Conservation (phyloP, 2,113 vertebrate species). For the Puffinus mauretanicus region DNA sequence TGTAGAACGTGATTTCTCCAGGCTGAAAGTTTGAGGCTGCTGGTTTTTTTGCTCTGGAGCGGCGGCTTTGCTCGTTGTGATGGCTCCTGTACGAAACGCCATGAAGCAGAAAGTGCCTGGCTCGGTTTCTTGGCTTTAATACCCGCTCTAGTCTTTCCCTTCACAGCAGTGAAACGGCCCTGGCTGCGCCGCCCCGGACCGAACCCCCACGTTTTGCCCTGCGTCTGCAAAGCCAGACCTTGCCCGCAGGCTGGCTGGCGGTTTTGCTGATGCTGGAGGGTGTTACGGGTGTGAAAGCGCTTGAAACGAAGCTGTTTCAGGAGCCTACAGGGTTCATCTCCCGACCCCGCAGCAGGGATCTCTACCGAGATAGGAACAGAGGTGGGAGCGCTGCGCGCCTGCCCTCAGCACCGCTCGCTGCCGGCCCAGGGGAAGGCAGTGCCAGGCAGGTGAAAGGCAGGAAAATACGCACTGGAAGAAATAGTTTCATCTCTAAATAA, state of each 20-base stretch:
- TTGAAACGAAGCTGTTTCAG: not conserved
- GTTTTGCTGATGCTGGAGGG: not conserved
- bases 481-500: not conserved
- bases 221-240: not conserved
- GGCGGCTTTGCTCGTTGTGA: not conserved
- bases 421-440: not conserved
- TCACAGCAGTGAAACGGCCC: not conserved
- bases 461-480: not conserved
- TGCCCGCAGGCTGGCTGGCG: not conserved
- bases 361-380: fast-evolving
- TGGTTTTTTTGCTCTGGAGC: not conserved
- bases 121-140: not conserved
- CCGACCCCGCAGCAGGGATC: not conserved
- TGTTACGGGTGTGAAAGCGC: not conserved
- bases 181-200: too few relatives aligned
- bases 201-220: not conserved
- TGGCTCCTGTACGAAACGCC: not conserved
- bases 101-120: not conserved
- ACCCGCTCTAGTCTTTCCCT: not conserved
- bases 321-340: not conserved
- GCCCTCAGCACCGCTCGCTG: not conserved
- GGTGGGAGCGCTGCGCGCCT: not conserved
- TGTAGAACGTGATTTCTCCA: not conserved
- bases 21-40: not conserved
- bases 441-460: not conserved